phyloP scores from a whole-genome alignment of 2,113 vertebrate species.

The Vidua chalybeata region DNA sequence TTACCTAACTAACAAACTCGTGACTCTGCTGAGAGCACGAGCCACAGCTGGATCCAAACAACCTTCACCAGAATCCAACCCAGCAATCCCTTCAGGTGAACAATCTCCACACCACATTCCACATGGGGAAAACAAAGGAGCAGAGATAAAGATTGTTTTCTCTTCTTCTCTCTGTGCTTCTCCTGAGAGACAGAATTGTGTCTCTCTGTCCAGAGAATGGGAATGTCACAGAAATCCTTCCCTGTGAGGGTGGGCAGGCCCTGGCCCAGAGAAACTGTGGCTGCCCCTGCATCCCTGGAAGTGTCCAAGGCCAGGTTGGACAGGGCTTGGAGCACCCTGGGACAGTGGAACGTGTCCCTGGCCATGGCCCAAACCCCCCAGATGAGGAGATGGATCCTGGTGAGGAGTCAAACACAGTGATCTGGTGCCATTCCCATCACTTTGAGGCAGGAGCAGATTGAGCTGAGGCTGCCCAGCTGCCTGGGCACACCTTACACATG shows the following conservation, averaged over 20 bases:
- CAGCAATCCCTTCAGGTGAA: no score
- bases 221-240: neutral
- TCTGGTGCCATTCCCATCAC: neutral
- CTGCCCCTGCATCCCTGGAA: neutral
- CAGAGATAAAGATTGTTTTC: no score
- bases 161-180: no score
- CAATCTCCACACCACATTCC: no score
- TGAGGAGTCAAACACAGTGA: neutral
- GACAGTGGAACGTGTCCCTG: neutral
- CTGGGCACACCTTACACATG: neutral
- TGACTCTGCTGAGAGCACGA: no score
- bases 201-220: no score
- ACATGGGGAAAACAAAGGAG: no score
- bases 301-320: neutral
- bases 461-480: neutral
- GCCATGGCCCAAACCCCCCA: rapidly evolving
- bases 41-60: no score
- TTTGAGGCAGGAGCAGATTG: neutral
- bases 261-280: neutral
- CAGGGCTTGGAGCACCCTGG: neutral
- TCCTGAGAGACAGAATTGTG: no score
- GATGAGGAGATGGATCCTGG: neutral
- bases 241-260: neutral
- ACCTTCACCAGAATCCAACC: no score
- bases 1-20: no score